Evolutionary conservation across 2,888 invertebrate species (phyloP).

Genomic region (Horisme vitalbata): DNA sequence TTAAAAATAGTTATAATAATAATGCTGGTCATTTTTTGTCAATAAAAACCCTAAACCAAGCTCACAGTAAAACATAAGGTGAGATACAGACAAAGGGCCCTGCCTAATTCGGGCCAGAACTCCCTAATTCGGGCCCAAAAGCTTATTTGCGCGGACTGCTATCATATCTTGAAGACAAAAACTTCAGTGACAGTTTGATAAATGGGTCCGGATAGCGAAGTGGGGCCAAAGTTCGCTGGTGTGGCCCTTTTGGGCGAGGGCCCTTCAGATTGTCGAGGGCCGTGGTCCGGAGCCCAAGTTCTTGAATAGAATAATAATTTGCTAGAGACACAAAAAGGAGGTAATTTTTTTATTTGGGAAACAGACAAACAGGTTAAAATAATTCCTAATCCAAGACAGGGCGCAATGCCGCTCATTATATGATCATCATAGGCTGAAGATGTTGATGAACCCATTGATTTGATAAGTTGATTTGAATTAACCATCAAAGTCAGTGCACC

Average conservation of each 20-base stretch:
- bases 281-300: not conserved
- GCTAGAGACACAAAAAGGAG: no score
- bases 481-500: no score
- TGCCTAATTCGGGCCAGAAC: constrained; percentile 9
- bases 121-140: constrained; percentile 8
- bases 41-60: not conserved
- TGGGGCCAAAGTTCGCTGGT: constrained; percentile 25
- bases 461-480: no score
- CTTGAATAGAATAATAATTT: no score
- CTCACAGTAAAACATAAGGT: not conserved
- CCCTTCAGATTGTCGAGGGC: not conserved
- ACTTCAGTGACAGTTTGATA: constrained; percentile 29
- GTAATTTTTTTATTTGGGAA: no score
- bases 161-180: constrained; percentile 34
- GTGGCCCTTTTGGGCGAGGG: constrained; percentile 4
- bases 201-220: constrained; percentile 27
- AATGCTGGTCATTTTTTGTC: not conserved
- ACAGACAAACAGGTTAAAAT: no score
- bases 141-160: constrained; percentile 23
- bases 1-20: no score
- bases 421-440: no score
- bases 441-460: no score
- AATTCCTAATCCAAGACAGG: no score
- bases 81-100: not conserved
- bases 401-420: no score